Conservation (phyloP, 2,888 invertebrate genomes). For the Aethes cnicana region DNA sequence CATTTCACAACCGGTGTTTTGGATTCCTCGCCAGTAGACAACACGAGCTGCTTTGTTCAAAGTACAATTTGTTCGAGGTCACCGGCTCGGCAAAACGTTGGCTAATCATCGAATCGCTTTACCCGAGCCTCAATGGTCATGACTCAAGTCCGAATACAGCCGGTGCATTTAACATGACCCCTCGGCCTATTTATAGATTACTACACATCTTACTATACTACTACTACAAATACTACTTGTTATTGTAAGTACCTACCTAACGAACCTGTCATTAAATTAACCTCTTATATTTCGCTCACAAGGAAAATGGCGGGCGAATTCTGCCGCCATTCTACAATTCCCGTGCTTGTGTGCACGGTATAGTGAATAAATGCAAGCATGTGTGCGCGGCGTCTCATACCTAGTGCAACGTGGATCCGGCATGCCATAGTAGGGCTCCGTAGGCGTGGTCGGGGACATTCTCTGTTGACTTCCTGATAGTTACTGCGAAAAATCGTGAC, state of each 20-base stretch:
- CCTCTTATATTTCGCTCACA: not conserved
- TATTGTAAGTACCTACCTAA: too few relatives aligned
- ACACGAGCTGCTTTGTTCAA: slow-evolving; percentile 65
- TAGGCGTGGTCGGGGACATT: slow-evolving; percentile 63
- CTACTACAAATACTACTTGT: too few relatives aligned
- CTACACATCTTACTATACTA: not conserved
- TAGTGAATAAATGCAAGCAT: slow-evolving; percentile 36
- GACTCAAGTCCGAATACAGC: slow-evolving; percentile 6
- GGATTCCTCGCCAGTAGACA: slow-evolving; percentile 45
- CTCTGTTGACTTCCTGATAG: slow-evolving; percentile 62
- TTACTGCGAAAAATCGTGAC: slow-evolving; percentile 38
- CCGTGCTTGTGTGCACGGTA: slow-evolving; percentile 43
- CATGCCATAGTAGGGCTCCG: slow-evolving; percentile 54
- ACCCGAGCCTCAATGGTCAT: slow-evolving; percentile 39
- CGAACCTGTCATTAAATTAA: too few relatives aligned
- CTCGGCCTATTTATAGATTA: not conserved
- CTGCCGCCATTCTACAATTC: slow-evolving; percentile 48
- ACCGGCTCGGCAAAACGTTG: slow-evolving; percentile 66
- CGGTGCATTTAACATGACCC: not conserved
- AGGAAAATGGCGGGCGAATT: slow-evolving; percentile 57
- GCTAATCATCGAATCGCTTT: slow-evolving; percentile 59
- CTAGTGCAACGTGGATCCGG: slow-evolving; percentile 57
- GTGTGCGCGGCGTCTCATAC: slow-evolving; percentile 51
- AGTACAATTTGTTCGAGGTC: slow-evolving; percentile 72
- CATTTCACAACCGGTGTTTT: slow-evolving; percentile 44